Conservation (phyloP, 2,888 invertebrate genomes). For the Amorpha juglandis region DNA sequence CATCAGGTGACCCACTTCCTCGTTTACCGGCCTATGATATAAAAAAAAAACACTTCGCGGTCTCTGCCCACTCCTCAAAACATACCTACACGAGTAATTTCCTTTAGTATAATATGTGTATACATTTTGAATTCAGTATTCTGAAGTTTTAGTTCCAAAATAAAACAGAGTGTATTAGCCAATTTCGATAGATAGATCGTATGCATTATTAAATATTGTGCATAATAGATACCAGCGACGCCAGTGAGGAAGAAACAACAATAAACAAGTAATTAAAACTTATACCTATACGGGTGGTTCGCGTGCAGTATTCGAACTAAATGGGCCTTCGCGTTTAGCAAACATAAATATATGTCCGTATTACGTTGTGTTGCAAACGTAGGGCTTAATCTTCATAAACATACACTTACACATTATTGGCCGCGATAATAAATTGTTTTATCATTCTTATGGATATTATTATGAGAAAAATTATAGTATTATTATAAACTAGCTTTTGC, state of each 20-base stretch:
- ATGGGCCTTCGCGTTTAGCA: constrained; percentile 54
- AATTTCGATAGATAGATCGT: constrained; percentile 13
- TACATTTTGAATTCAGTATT: too few species aligned
- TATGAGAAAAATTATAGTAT: too few species aligned
- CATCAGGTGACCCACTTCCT: too few species aligned
- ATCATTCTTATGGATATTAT: too few species aligned
- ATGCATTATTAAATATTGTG: constrained; percentile 32
- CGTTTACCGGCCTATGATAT: too few species aligned
- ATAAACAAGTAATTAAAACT: constrained; percentile 68
- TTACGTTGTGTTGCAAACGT: constrained; percentile 11
- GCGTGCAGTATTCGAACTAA: constrained; percentile 61
- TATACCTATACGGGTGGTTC: constrained; percentile 62
- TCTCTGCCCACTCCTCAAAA: too few species aligned
- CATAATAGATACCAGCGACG: constrained; percentile 43
- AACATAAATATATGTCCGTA: constrained; percentile 53
- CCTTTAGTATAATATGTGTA: too few species aligned
- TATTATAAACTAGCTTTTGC: too few species aligned
- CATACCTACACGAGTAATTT: too few species aligned
- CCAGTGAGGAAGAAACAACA: constrained; percentile 52
- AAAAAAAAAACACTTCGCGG: too few species aligned
- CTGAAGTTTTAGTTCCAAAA: neutral
- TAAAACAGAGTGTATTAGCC: constrained; percentile 2
- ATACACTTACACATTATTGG: constrained; percentile 6
- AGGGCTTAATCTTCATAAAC: constrained; percentile 21
- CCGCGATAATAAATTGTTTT: neutral